These are phyloP conservation scores for Eucidaris tribuloides DNA, from an alignment of 35 echinoderm and acorn worm genomes.

Conservation along the genomic window DNA sequence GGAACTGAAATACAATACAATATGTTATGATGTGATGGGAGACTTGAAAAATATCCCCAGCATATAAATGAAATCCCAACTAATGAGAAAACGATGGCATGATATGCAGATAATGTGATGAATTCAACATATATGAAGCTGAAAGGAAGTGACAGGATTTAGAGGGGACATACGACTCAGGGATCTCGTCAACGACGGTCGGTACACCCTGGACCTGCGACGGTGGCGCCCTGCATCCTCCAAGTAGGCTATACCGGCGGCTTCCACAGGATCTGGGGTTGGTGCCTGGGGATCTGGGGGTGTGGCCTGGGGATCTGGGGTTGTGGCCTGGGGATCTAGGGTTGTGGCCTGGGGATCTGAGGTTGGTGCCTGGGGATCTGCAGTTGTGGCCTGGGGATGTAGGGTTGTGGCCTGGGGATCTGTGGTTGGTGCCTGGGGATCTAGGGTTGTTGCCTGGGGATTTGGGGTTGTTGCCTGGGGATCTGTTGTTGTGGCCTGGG, in stretches of 20 bases:
- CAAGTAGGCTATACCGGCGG: not conserved
- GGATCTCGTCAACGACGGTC: conserved; percentile 32
- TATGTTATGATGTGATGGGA: too few relatives aligned
- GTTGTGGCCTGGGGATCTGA: not conserved
- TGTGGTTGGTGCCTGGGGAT: not conserved
- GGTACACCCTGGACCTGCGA: conserved; percentile 28
- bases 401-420: not conserved
- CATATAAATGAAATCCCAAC: too few relatives aligned
- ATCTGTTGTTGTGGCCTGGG: too few relatives aligned
- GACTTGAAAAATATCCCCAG: too few relatives aligned
- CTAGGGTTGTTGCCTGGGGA: not conserved
- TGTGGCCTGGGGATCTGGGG: not conserved
- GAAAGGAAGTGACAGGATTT: too few relatives aligned
- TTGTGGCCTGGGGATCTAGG: not conserved
- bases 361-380: not conserved
- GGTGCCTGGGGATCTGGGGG: not conserved
- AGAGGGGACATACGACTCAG: conserved; percentile 52
- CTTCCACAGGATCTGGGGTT: not conserved
- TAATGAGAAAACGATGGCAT: too few relatives aligned
- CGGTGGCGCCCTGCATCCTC: not conserved
- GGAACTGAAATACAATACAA: too few relatives aligned
- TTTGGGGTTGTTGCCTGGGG: not conserved
- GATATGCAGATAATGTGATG: too few relatives aligned
- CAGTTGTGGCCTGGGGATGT: not conserved
- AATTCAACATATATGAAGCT: too few relatives aligned